Conservation (phyloP, 2,113 vertebrate species). For the Uria lomvia region DNA sequence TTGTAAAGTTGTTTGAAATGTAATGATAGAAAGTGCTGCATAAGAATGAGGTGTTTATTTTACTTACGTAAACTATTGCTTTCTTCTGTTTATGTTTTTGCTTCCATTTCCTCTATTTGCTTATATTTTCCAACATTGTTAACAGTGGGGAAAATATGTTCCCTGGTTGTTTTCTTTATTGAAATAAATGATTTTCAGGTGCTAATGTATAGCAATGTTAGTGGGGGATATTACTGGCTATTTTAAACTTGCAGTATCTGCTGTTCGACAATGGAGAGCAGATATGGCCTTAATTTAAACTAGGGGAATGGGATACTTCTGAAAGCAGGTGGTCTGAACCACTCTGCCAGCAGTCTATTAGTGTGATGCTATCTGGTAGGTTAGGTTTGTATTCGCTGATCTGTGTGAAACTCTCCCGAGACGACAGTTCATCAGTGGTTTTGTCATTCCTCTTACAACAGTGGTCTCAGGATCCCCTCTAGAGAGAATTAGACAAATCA, state of each 20-base stretch:
- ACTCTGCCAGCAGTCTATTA: background rate
- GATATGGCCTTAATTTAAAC: background rate
- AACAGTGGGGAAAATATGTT: background rate
- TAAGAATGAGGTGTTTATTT: background rate
- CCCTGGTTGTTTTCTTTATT: background rate
- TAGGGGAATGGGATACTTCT: background rate
- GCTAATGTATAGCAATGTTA: background rate
- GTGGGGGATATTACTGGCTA: background rate
- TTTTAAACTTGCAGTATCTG: background rate
- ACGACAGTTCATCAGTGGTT: background rate
- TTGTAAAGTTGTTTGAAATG: background rate
- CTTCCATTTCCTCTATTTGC: background rate
- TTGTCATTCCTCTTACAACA: background rate
- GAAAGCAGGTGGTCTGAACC: background rate
- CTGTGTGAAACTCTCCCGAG: background rate
- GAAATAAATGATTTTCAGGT: background rate
- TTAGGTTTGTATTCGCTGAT: background rate
- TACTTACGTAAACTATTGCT: background rate
- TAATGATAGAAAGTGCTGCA: background rate
- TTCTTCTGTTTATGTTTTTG: background rate
- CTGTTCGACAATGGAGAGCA: background rate
- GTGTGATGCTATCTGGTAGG: fast-evolving
- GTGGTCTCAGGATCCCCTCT: background rate
- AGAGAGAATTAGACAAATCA: background rate
- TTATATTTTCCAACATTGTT: background rate